Percentiles rank a stretch among this genome's conserved stretches.
phyloP scores from a whole-genome alignment of 2,113 vertebrate species.

The Tor tambroides region DNA sequence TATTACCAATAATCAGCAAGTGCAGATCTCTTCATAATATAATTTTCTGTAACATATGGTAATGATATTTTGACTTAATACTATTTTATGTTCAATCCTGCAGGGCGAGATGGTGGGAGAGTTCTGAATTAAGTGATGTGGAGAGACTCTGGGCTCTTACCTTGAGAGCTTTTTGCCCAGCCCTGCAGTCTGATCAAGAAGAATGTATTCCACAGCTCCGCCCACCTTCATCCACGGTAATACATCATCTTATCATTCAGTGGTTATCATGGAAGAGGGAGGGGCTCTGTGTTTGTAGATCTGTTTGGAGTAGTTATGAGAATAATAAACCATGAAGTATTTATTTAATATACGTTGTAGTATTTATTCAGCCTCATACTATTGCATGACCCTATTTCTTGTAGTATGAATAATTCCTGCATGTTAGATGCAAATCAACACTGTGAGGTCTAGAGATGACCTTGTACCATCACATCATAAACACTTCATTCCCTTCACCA shows the following conservation, averaged over 20 bases:
- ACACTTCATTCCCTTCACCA: conserved; percentile 13
- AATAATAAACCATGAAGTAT: too few species aligned
- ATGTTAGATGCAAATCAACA: neutral
- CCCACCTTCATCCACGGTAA: conserved; percentile 39
- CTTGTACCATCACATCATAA: neutral
- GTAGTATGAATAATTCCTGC: neutral
- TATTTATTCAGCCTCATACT: neutral
- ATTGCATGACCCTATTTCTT: neutral
- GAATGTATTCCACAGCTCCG: conserved; percentile 75
- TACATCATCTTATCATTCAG: too few species aligned
- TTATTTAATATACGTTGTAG: too few species aligned
- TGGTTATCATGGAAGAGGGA: neutral
- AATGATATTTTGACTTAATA: neutral
- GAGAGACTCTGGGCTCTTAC: conserved; percentile 76
- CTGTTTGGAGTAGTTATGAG: neutral
- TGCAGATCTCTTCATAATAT: neutral
- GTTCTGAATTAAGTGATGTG: conserved; percentile 60
- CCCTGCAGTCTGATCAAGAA: conserved; percentile 57
- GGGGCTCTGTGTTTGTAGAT: neutral
- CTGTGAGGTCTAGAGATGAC: neutral
- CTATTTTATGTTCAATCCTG: neutral
- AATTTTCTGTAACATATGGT: neutral
- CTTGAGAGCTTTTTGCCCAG: conserved; percentile 65
- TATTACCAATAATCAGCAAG: neutral
- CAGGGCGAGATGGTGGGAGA: conserved; percentile 70